Conservation (phyloP, 2,797 vertebrate genomes). For the Astyanax mexicanus region DNA sequence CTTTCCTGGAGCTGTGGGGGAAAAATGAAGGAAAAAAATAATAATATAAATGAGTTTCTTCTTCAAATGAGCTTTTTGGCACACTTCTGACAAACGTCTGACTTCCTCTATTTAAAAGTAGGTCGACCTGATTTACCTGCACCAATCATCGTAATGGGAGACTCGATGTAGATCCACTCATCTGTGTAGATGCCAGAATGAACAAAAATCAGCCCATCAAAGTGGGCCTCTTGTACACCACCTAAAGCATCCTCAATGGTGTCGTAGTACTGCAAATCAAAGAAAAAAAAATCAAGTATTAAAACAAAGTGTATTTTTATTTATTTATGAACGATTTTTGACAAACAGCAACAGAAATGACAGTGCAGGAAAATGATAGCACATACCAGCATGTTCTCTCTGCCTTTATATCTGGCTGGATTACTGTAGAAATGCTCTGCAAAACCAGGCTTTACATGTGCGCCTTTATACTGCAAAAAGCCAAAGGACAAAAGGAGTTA, state of each 20-base stretch:
- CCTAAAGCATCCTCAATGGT: constrained; percentile 98
- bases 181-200: constrained; percentile 99
- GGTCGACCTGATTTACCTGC: constrained; percentile 82
- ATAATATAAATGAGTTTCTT: no score
- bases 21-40: neutral
- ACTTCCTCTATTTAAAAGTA: neutral
- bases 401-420: constrained; percentile 98
- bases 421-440: constrained; percentile 99
- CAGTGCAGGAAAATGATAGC: neutral
- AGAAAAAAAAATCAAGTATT: neutral
- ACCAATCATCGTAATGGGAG: constrained; percentile 99
- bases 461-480: constrained; percentile 95
- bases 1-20: constrained; percentile 91
- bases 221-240: constrained; percentile 98
- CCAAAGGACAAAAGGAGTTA: constrained; percentile 4
- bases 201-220: constrained; percentile 99
- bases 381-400: constrained; percentile 99
- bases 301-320: neutral
- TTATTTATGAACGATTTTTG: neutral
- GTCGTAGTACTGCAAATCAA: constrained; percentile 91
- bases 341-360: neutral
- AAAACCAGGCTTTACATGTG: constrained; percentile 98
- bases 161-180: constrained; percentile 99
- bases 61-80: neutral
- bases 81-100: neutral